Evolutionary conservation across 2,888 invertebrate species (phyloP).

Genomic region (Himalopsyche tibetana): DNA sequence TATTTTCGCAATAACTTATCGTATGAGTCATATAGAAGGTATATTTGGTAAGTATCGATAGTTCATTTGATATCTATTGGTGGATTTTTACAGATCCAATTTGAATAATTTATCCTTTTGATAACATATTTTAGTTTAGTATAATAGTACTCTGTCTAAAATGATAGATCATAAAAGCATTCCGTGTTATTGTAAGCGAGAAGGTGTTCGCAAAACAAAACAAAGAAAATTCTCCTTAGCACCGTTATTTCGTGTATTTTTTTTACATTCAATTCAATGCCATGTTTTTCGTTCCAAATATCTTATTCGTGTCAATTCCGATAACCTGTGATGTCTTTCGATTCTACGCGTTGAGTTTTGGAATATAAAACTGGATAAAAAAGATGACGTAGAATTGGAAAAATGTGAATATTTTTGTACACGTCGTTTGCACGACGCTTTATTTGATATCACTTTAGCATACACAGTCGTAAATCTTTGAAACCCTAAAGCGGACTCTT

Average conservation of each 20-base stretch:
- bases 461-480: too few relatives aligned
- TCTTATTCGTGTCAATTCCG: constrained; percentile 3
- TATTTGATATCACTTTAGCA: too few relatives aligned
- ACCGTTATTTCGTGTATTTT: too few relatives aligned
- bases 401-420: too few relatives aligned
- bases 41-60: background rate
- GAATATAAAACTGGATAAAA: constrained; percentile 14
- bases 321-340: constrained; percentile 6
- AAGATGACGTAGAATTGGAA: background rate
- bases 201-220: constrained; percentile 5
- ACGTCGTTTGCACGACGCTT: too few relatives aligned
- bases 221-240: background rate
- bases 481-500: too few relatives aligned
- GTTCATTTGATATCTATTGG: background rate
- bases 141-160: background rate
- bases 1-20: background rate
- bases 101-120: background rate
- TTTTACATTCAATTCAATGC: constrained; percentile 3
- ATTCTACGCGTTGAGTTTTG: background rate
- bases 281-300: constrained; percentile 12
- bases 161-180: background rate
- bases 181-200: background rate
- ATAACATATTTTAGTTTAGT: background rate
- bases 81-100: background rate
- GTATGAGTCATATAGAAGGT: background rate